These are phyloP conservation scores for Orius laevigatus DNA, from an alignment of 1,140 invertebrate species.

Conservation along the genomic window DNA sequence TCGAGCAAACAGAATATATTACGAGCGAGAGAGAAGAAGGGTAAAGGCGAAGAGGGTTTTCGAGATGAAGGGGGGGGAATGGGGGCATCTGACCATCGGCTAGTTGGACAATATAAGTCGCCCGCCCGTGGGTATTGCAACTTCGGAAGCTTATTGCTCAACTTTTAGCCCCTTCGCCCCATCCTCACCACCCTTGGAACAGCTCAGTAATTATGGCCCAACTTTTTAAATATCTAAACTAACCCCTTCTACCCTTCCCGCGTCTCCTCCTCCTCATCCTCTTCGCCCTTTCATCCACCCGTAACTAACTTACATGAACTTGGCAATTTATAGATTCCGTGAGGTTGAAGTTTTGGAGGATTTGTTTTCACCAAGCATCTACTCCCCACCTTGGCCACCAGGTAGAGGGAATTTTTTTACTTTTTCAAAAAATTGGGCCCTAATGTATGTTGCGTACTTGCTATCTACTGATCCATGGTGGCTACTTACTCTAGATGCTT, in stretches of 20 bases:
- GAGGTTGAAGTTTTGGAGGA: no score
- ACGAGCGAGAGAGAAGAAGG: no score
- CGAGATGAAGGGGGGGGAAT: no score
- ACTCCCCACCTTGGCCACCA: not conserved
- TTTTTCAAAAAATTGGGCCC: not conserved
- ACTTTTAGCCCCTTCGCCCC: slow-evolving; percentile 7
- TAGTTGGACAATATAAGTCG: no score
- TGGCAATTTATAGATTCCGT: slow-evolving; percentile 9
- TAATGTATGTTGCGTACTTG: not conserved
- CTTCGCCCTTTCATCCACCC: not conserved
- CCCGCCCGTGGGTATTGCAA: slow-evolving; percentile 5
- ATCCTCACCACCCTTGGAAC: no score
- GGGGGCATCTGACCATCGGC: no score
- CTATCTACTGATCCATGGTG: not conserved
- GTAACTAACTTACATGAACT: slow-evolving; percentile 11
- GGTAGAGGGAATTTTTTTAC: not conserved
- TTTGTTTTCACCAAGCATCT: no score
- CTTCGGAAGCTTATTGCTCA: slow-evolving; percentile 11
- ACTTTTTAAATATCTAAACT: slow-evolving; percentile 11
- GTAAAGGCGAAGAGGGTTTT: no score
- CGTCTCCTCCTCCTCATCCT: no score
- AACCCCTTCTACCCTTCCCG: no score
- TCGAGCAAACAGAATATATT: no score
- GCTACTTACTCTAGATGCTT: no score
- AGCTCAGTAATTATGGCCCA: slow-evolving; percentile 9